These are phyloP conservation scores for Heteromyza rotundicornis DNA, from an alignment of 2,888 invertebrate genomes.

Conservation along the genomic window DNA sequence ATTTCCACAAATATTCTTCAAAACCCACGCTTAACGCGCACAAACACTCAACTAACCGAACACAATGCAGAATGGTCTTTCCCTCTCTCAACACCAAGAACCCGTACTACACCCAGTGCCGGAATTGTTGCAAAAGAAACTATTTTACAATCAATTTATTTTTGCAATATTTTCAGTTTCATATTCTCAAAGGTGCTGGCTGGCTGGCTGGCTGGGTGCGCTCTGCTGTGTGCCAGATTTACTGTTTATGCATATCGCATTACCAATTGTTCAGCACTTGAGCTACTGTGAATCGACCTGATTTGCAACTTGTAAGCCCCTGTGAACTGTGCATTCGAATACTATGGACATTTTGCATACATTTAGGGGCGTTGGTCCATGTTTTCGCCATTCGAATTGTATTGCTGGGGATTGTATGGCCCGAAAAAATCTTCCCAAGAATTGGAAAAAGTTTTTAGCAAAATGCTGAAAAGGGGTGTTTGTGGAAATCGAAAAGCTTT, in stretches of 20 bases:
- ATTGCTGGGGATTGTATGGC: no score
- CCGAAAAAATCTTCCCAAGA: background rate
- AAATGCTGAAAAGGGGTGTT: background rate
- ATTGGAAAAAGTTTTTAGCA: background rate
- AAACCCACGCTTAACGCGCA: no score
- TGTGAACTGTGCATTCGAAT: background rate
- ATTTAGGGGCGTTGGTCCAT: background rate
- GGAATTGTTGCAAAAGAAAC: no score
- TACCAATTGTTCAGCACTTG: background rate
- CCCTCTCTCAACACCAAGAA: no score
- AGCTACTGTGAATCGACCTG: background rate
- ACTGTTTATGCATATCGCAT: no score
- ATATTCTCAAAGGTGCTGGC: background rate
- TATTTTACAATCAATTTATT: conserved; percentile 1
- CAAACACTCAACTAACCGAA: no score
- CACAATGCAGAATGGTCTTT: no score
- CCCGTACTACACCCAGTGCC: no score
- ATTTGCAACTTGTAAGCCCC: background rate
- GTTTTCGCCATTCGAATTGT: no score
- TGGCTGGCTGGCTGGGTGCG: background rate
- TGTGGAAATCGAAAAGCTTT: background rate
- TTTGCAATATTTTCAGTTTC: background rate
- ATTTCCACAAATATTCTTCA: no score
- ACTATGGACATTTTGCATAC: no score
- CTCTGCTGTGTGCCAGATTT: background rate